These are phyloP conservation scores for Chrysodeixis includens DNA, from an alignment of 2,888 invertebrate species.

Conservation along the genomic window DNA sequence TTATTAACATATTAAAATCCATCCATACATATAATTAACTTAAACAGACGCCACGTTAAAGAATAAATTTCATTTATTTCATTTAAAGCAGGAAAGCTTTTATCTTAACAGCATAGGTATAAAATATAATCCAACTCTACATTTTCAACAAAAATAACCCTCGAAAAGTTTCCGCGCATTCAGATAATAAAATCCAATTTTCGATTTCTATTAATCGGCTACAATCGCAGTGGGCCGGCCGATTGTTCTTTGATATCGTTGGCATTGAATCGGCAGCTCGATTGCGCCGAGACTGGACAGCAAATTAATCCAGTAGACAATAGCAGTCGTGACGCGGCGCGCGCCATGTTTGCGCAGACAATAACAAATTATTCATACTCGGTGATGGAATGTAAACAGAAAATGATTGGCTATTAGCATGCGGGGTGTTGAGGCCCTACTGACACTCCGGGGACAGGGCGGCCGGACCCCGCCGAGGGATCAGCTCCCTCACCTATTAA, in stretches of 20 bases:
- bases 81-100: neutral
- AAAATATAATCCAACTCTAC: slow-evolving; percentile 46
- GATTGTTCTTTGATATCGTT: slow-evolving; percentile 80
- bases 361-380: slow-evolving; percentile 89
- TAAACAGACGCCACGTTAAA: neutral
- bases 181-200: slow-evolving; percentile 80
- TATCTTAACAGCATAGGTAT: slow-evolving; percentile 1
- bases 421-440: slow-evolving; percentile 74
- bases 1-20: slow-evolving; percentile 4
- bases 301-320: slow-evolving; percentile 86
- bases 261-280: slow-evolving; percentile 71
- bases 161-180: slow-evolving; percentile 59
- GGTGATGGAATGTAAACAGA: slow-evolving; percentile 89
- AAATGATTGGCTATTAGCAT: slow-evolving; percentile 89
- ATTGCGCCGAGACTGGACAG: slow-evolving; percentile 74
- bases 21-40: neutral
- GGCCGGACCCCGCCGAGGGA: slow-evolving; percentile 67
- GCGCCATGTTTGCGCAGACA: slow-evolving; percentile 84
- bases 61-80: neutral
- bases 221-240: slow-evolving; percentile 67
- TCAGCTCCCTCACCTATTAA: slow-evolving; percentile 85
- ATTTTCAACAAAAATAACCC: slow-evolving; percentile 59
- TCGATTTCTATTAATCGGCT: slow-evolving; percentile 79
- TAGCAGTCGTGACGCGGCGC: slow-evolving; percentile 79
- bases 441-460: slow-evolving; percentile 71